Conservation (phyloP, 2,797 vertebrate genomes). For the Falco berigora region DNA sequence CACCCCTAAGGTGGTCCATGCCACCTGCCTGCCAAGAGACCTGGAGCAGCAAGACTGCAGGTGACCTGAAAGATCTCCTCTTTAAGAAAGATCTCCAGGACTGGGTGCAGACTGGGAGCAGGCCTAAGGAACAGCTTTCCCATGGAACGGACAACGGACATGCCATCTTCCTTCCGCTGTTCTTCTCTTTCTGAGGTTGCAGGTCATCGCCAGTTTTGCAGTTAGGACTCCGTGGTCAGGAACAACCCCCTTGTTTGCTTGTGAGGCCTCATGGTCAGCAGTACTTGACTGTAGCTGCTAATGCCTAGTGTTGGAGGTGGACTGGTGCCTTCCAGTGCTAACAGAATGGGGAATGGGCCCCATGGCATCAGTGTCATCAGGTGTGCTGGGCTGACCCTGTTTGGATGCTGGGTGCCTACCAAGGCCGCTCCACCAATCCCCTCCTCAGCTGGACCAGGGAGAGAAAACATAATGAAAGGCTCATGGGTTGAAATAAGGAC, state of each 20-base stretch:
- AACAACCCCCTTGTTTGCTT: neutral
- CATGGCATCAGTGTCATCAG: neutral
- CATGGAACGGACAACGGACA: too few species aligned
- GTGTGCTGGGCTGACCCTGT: neutral
- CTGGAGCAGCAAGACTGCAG: too few species aligned
- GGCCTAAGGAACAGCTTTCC: neutral
- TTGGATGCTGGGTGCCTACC: too few species aligned
- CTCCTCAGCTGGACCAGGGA: too few species aligned
- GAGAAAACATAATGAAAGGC: too few species aligned
- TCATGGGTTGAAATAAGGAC: too few species aligned
- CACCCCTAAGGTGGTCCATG: too few species aligned
- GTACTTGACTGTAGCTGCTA: neutral
- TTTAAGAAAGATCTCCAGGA: neutral
- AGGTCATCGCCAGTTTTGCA: neutral
- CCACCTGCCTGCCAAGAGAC: accelerated
- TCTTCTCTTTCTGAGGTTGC: neutral
- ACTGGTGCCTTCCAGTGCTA: neutral
- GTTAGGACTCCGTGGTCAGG: neutral
- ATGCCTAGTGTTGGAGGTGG: neutral
- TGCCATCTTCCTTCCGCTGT: accelerated
- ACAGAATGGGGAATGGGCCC: neutral
- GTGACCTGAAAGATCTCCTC: neutral
- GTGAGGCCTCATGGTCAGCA: neutral
- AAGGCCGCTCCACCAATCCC: too few species aligned
- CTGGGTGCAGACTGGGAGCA: neutral